Evolutionary conservation across 2,113 vertebrate species (phyloP).

Genomic region (Seriola rivoliana): DNA sequence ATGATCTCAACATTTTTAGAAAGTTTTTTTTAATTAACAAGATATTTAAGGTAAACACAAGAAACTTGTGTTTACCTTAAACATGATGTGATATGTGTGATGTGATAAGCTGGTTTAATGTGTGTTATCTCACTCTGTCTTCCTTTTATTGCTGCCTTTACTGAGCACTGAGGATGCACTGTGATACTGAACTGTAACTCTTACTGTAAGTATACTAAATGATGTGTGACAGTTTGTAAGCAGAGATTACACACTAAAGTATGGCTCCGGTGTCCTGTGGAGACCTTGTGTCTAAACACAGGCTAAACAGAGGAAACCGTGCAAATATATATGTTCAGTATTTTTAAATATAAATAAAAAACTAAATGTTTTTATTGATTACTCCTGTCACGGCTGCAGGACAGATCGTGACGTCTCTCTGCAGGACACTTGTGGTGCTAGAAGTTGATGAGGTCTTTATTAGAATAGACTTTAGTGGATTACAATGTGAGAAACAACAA

Average conservation of each 20-base stretch:
- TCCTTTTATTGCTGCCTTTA: conserved; percentile 45
- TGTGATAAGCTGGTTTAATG: conserved; percentile 6
- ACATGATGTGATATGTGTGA: no score
- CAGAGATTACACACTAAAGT: conserved; percentile 1
- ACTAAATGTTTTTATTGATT: background rate
- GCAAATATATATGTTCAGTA: background rate
- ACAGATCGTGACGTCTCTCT: background rate
- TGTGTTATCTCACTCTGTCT: conserved; percentile 49
- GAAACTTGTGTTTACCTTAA: no score
- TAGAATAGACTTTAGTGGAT: background rate
- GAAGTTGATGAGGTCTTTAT: background rate
- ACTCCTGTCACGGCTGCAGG: background rate
- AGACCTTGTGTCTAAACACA: background rate
- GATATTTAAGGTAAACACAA: no score
- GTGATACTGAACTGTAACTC: conserved; percentile 47
- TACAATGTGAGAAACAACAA: no score
- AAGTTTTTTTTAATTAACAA: no score
- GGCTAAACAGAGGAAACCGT: background rate
- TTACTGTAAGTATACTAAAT: conserved; percentile 66
- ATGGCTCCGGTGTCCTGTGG: background rate
- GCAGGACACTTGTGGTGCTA: conserved; percentile 9
- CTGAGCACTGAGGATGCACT: conserved; percentile 60
- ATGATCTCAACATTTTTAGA: no score
- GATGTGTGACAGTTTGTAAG: background rate
- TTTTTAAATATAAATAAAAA: background rate